phyloP scores from a whole-genome alignment of 2,797 vertebrate species.

The Muscicapa comitata region DNA sequence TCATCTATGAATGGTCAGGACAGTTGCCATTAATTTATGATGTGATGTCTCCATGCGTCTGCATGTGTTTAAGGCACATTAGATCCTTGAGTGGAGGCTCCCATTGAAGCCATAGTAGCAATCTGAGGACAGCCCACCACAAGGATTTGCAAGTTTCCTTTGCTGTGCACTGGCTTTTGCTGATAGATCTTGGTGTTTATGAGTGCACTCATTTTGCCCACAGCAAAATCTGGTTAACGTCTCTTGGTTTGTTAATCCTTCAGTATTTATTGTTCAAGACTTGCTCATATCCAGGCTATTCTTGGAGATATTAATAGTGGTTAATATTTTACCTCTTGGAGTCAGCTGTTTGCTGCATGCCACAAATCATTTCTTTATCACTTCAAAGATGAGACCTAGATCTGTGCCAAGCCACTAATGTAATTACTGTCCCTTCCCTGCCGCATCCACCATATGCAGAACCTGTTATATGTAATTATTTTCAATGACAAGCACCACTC shows the following conservation, averaged over 20 bases:
- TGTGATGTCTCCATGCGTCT: neutral
- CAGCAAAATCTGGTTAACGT: neutral
- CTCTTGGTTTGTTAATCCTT: constrained; percentile 7
- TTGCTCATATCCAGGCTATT: neutral
- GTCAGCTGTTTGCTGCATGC: neutral
- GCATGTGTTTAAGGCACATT: neutral
- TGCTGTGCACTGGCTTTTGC: neutral
- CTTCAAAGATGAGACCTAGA: constrained; percentile 4
- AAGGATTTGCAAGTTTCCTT: neutral
- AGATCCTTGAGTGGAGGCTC: neutral
- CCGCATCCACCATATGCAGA: neutral
- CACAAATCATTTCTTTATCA: constrained; percentile 44
- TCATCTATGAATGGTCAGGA: neutral
- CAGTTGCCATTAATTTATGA: neutral
- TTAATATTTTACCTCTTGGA: constrained; percentile 27
- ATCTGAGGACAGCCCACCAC: neutral
- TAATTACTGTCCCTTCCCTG: constrained; percentile 30
- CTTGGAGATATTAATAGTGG: neutral
- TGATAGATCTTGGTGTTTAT: neutral
- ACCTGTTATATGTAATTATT: constrained; percentile 22
- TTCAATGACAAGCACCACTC: constrained; percentile 7
- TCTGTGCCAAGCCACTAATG: constrained; percentile 41
- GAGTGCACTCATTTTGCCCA: neutral
- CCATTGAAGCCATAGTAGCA: neutral
- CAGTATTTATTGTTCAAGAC: neutral